These are phyloP conservation scores for Sebastes nivosus DNA, from an alignment of 2,797 vertebrate genomes.

Conservation along the genomic window DNA sequence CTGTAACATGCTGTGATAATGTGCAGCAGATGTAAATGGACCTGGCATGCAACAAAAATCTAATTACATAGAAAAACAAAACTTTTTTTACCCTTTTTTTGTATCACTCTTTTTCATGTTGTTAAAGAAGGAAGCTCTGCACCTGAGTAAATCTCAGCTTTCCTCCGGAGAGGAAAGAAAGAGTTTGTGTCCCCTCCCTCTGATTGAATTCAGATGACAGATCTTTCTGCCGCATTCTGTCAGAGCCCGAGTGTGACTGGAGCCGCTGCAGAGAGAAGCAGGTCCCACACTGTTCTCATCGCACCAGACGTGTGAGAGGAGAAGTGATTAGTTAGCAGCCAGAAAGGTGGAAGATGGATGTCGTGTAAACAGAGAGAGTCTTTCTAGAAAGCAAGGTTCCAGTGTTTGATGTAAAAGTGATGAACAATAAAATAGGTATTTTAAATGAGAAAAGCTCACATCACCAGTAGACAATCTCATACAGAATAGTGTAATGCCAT, in stretches of 20 bases:
- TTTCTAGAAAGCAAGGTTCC: neutral
- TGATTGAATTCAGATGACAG: slow-evolving; percentile 72
- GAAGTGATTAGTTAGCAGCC: slow-evolving; percentile 50
- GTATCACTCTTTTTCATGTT: slow-evolving; percentile 4
- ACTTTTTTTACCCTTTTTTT: neutral
- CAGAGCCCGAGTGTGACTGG: slow-evolving; percentile 58
- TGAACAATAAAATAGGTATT: neutral
- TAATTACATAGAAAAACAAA: neutral
- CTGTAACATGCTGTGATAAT: neutral
- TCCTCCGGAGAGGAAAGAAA: slow-evolving; percentile 30
- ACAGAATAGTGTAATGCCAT: neutral
- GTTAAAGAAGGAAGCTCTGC: slow-evolving; percentile 24
- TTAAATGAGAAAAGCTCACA: slow-evolving; percentile 1
- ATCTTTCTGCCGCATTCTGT: slow-evolving; percentile 78
- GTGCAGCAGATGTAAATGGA: neutral
- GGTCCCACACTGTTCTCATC: slow-evolving; percentile 53
- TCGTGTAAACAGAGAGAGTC: slow-evolving; percentile 8
- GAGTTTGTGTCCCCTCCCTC: slow-evolving; percentile 40
- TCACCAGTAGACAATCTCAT: neutral
- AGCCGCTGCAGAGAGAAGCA: slow-evolving; percentile 68
- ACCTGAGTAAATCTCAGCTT: slow-evolving; percentile 37
- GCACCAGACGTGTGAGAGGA: slow-evolving; percentile 21
- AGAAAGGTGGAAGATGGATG: slow-evolving; percentile 47
- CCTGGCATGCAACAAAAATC: neutral
- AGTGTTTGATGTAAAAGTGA: slow-evolving; percentile 6